Evolutionary conservation across 2,113 vertebrate genomes (phyloP).

Genomic region (Cebus imitator): DNA sequence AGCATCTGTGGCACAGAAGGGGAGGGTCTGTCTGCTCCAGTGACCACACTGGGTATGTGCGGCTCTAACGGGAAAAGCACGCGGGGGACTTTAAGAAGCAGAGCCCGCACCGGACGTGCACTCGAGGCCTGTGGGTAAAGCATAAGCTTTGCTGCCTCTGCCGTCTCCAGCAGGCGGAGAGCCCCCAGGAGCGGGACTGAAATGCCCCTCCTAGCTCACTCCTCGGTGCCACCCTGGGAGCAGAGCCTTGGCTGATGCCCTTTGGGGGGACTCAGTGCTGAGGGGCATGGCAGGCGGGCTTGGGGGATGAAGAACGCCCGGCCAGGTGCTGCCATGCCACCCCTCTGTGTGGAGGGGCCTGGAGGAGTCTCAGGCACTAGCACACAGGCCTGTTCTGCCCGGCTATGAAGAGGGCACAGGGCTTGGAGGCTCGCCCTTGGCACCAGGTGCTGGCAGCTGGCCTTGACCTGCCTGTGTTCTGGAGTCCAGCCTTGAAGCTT

Average conservation of each 20-base stretch:
- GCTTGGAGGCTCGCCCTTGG: background rate
- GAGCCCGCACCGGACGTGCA: fast-evolving
- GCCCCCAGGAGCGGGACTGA: background rate
- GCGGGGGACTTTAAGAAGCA: background rate
- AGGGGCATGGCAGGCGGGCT: background rate
- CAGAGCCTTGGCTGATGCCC: background rate
- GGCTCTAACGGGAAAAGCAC: background rate
- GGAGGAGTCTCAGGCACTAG: background rate
- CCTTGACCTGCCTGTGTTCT: background rate
- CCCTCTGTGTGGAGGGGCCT: background rate
- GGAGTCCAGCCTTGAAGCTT: background rate
- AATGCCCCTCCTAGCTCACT: background rate
- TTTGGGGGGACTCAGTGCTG: background rate
- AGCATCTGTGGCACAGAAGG: background rate
- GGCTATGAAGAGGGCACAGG: background rate
- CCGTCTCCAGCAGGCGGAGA: background rate
- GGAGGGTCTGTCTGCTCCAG: background rate
- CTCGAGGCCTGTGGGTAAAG: background rate
- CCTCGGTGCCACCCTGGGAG: background rate
- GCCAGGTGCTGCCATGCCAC: background rate
- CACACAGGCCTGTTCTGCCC: background rate
- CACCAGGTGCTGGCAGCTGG: conserved; percentile 16
- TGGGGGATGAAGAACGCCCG: background rate
- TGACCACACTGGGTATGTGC: background rate
- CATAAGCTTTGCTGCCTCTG: background rate